Base-by-base conservation (phyloP, 92 coral and sea anemone genomes). In the Actinernus sp. region DNA sequence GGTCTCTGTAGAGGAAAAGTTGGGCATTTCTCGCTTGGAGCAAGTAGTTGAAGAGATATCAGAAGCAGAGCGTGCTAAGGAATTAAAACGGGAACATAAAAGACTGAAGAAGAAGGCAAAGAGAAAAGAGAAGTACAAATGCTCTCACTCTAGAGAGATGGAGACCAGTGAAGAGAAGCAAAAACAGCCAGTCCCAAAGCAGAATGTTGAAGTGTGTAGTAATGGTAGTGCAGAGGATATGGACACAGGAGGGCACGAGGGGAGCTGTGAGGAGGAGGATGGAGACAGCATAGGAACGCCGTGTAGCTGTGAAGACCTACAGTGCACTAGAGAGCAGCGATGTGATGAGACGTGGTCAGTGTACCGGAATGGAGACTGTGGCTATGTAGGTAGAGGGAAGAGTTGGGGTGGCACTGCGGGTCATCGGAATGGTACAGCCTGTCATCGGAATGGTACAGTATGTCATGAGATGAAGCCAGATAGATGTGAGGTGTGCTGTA, bases 31-130 rank as follows among this genome's bases (percentile, higher is more conserved):
- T 1, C 81, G 99, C 19, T 90, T 95, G 31, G 99, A 95, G 38
- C 99, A 95, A 74, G 92, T 95, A 20, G 97, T 95, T 0, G 97
- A 95, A 60, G 99, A 95, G 63, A 95, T 95, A 55, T 95, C 93
- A 0, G 93, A 83, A 69, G 97, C 93, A 16, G 98, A 94, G 61
- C 63, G 93, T 64, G 88, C 76, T 29, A 95, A 91, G 70, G 99
- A 95, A 40, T 80, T 95, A 38, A 79, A 76, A 49, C 82, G 88
- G 19, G 97, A 91, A 58, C 97, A 95, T 58, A 95, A 95, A 67
- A 63, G 99, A 20, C 86, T 87, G 40, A 87, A 95, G 59, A 95
- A 86, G 78, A 89, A 89, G 48, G 99, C 99, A 25, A 85, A 66
- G 17, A 73, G 99, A 33, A 95, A 78, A 49, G 97, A 84, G 58